Base-by-base conservation (phyloP, 2,888 invertebrate genomes). In the Idaea dimidiata region DNA sequence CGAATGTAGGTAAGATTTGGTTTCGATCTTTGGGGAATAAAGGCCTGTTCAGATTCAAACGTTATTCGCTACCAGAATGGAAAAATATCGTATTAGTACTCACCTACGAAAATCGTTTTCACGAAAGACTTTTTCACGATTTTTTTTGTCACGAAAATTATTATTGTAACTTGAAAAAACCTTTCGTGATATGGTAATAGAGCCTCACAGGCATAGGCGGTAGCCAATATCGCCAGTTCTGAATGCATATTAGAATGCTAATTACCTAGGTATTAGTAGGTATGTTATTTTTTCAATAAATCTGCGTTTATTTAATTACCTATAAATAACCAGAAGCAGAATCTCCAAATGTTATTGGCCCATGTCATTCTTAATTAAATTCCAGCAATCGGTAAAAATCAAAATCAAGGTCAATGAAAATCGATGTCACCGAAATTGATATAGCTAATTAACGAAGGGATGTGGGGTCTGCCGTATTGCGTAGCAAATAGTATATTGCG, bases 391-490 rank as follows among this genome's bases (percentile, higher is more conserved):
- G 5, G 16, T n/a, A 17, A 56, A 56, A 56, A 61, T 57, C 43
- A 54, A n/a, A 24, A 53, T 10, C 54, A 59, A 64, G n/a, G 56
- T 59, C 54, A 59, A 59, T 32, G 10, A 56, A 59, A 24, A 59
- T 61, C 58, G 32, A 58, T 61, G 18, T 55, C 33, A 67, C 53
- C 70, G 74, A 69, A 70, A 84, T 67, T 63, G 71, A 87, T 86
- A 84, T 66, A 71, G 87, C 87, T 88, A 88, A 88, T 88, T 88
- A 88, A 77, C 58, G 43, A 69, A 65, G 62, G 65, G 62, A 64
- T 74, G 77, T 60, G 74, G 60, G 60, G 69, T 63, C 17, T 59
- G 55, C 24, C 16, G 3, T 31, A 63, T 53, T 56, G 16, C 24
- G 3, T 53, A 62, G 43, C 57, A 55, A 8, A 24, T 24, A 24